These are phyloP conservation scores for Ichneumon xanthorius DNA, from an alignment of 2,888 invertebrate species.

Conservation along the genomic window DNA sequence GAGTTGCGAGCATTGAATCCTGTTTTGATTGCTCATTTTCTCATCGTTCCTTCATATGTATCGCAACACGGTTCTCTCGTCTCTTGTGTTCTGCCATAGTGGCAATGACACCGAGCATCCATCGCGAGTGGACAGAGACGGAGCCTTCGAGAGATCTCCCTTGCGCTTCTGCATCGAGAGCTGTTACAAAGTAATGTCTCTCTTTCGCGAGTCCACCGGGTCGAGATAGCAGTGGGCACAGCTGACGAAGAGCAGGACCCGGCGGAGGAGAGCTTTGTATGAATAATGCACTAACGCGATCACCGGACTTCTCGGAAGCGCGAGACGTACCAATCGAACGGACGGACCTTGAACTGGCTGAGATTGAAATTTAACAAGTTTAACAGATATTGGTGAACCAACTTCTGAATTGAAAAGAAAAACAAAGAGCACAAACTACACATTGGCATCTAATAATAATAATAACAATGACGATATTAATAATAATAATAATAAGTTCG, in stretches of 20 bases:
- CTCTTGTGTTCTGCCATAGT: slow-evolving; percentile 50
- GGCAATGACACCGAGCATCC: slow-evolving; percentile 58
- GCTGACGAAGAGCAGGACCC: slow-evolving; percentile 50
- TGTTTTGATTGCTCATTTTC: slow-evolving; percentile 56
- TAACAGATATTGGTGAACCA: background rate
- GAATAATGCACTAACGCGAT: slow-evolving; percentile 79
- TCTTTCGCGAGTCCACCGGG: slow-evolving; percentile 26
- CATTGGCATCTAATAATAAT: too few relatives aligned
- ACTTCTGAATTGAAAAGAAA: too few relatives aligned
- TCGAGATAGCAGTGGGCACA: slow-evolving; percentile 7
- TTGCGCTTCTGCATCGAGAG: slow-evolving; percentile 33
- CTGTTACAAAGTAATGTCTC: slow-evolving; percentile 58
- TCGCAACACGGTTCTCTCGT: background rate
- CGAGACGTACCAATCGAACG: slow-evolving; percentile 63
- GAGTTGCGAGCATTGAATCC: slow-evolving; percentile 17
- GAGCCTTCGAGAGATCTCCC: slow-evolving; percentile 40
- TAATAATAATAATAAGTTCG: background rate
- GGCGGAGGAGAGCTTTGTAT: slow-evolving; percentile 76
- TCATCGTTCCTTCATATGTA: slow-evolving; percentile 16
- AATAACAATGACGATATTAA: too few relatives aligned
- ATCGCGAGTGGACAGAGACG: slow-evolving; percentile 53
- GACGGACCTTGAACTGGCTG: slow-evolving; percentile 27
- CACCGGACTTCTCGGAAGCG: slow-evolving; percentile 77
- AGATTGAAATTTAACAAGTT: slow-evolving; percentile 32
- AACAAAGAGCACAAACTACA: too few relatives aligned